Conservation (phyloP, 2,888 invertebrate genomes). For the Glaucopsyche alexis region DNA sequence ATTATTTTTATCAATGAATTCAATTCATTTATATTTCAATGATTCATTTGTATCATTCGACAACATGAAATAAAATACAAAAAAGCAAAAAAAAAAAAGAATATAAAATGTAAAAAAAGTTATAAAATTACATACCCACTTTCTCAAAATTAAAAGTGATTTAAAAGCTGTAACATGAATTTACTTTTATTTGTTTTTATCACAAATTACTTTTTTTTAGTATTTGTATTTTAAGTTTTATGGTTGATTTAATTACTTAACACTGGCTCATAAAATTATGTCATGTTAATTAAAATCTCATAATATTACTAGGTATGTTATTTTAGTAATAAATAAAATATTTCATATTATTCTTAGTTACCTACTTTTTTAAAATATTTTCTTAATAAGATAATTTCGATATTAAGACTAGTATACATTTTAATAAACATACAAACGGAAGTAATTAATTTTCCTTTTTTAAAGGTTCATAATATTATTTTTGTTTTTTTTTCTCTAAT, state of each 20-base stretch:
- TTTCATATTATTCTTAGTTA: no score
- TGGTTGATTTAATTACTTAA: not conserved
- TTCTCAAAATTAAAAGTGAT: not conserved
- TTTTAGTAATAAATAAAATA: no score
- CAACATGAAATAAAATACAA: not conserved
- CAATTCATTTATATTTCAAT: no score
- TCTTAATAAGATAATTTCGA: no score
- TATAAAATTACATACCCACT: not conserved
- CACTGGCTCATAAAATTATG: no score
- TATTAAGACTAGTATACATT: no score
- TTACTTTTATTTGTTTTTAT: not conserved
- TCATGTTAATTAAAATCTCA: no score
- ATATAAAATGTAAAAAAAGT: not conserved
- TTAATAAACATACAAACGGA: not conserved
- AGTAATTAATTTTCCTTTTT: not conserved
- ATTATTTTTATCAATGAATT: no score
- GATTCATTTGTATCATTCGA: no score
- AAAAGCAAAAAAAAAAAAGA: not conserved
- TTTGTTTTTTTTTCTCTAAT: not conserved
- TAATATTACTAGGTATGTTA: no score
- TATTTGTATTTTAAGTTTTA: not conserved
- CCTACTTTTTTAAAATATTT: no score
- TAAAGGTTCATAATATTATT: no score
- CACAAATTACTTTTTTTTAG: not conserved
- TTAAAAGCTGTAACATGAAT: not conserved